Base-by-base conservation (phyloP, 2,888 invertebrate genomes). In the Melieria crassipennis region DNA sequence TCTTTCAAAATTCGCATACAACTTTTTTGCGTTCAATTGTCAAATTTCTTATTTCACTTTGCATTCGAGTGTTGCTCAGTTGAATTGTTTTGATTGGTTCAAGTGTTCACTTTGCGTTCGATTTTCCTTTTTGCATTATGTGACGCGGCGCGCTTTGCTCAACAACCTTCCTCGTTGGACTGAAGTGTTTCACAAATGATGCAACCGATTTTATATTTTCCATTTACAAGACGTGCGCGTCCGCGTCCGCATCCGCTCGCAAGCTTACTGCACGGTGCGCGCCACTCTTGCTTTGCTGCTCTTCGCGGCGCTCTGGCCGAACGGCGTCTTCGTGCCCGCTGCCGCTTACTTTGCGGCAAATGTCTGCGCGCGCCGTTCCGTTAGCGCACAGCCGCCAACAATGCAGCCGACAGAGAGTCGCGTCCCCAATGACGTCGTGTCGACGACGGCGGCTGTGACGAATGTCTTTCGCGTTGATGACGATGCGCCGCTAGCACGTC, bases 131-230 rank as follows among this genome's bases (percentile, higher is more conserved):
- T 66, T 16, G 50, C n/a, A 55, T 11, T 52, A n/a, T 64, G 52
- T 62, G 63, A 73, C 75, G 70, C 67, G 72, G 69, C 75, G 77
- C 75, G 77, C 79, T 82, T 81, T 80, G 79, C 82, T 82, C 79
- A 82, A 81, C 84, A 84, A 84, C 82, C 85, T 85, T 80, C 81
- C 84, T 79, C 81, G 80, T 81, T 79, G 83, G 83, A 87, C 87
- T 87, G 85, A 87, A 87, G 87, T 86, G 85, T 85, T 84, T 82
- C 82, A 81, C 79, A 83, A 85, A 81, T 87, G 87, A 87, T 87
- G 87, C 87, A 87, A 87, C 87, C 84, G 85, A 85, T 87, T 87
- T 84, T 87, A 87, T 85, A 78, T 78, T 76, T 76, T 77, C 75
- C 78, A 78, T 79, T 82, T 80, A 82, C 79, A 81, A 81, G 79